These are phyloP conservation scores for Lanistes nyassanus DNA, from an alignment of 1,140 invertebrate species.

Conservation along the genomic window DNA sequence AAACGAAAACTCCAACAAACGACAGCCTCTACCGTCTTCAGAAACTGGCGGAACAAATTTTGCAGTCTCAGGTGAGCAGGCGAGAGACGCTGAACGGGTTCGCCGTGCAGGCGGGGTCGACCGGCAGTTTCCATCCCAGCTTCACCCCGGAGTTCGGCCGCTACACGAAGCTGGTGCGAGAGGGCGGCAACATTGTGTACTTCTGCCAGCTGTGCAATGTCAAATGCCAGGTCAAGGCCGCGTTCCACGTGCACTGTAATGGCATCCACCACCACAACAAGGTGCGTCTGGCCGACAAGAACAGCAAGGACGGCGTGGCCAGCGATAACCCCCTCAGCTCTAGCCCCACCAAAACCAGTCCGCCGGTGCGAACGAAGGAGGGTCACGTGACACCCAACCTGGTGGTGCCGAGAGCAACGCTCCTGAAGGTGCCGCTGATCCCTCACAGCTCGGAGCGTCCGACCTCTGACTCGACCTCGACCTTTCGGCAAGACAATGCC, in stretches of 20 bases:
- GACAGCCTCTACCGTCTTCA: not conserved
- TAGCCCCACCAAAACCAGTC: too few relatives aligned
- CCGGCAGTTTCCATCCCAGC: slow-evolving; percentile 25
- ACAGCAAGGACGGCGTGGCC: not conserved
- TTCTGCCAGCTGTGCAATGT: slow-evolving; percentile 60
- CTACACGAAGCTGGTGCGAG: slow-evolving; percentile 55
- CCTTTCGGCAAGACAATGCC: too few relatives aligned
- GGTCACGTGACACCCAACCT: too few relatives aligned
- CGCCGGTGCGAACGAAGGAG: too few relatives aligned
- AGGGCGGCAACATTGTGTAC: slow-evolving; percentile 59
- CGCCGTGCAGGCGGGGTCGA: not conserved
- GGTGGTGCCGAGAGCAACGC: too few relatives aligned
- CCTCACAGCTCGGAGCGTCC: too few relatives aligned
- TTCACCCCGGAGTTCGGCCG: slow-evolving; percentile 57
- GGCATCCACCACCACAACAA: slow-evolving; percentile 42
- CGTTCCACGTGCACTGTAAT: slow-evolving; percentile 53
- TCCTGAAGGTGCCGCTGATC: too few relatives aligned
- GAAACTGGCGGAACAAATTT: slow-evolving; percentile 2
- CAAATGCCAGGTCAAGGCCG: slow-evolving; percentile 52
- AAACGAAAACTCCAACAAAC: not conserved
- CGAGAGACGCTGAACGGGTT: slow-evolving; percentile 6
- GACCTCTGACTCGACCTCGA: too few relatives aligned
- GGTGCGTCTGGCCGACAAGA: slow-evolving; percentile 31
- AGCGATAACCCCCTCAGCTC: too few relatives aligned
- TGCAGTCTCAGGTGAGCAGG: slow-evolving; percentile 12